Evolutionary conservation across 2,113 vertebrate genomes (phyloP), one percentile per base, ranked within the genome.

Genomic region (Lethenteron reissneri): DNA sequence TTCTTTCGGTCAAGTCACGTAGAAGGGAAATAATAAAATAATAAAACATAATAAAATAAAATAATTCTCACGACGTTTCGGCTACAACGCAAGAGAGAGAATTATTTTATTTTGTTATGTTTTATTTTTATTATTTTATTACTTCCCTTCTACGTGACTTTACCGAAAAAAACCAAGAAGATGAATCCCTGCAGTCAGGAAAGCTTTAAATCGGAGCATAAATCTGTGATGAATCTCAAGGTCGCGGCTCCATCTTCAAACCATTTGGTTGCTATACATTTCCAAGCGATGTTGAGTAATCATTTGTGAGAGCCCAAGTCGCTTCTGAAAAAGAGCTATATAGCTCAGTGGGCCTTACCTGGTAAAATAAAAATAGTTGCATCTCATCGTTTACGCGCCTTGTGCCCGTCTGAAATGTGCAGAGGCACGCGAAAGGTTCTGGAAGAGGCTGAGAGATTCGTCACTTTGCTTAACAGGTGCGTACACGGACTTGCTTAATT

Each of bases 381-480:
- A 19, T 68, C 3, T 3, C 9, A 6, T 56, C 69, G 17, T 64
- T 12, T 72, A 58, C 57, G 25, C 58, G 70, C 12, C 21, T 71
- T 70, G n/a, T 74, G 8, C 76, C n/a, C 58, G 75, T 57, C 57
- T 41, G 41, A 41, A 41, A 41, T 12, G 12, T 74, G 56, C 73
- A 97, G 94, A 83, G 79, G 15, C 84, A 80, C 58, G 82, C 76
- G 71, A 81, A 59, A n/a, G n/a, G 75, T 85, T 57, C 73, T 89
- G 25, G 79, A 88, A 73, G 84, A 87, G 10, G 89, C 89, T 0
- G 83, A 84, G 77, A 82, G 74, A 56, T 77, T 95, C 57, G 79
- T 84, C 0, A 83, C 87, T 9, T 75, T 84, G n/a, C 76, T 89
- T 8, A 77, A 70, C 76, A 87, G 85, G 89, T 92, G n/a, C 21